Evolutionary conservation across 1,140 invertebrate species (phyloP).

Genomic region (Drosophila lini): DNA sequence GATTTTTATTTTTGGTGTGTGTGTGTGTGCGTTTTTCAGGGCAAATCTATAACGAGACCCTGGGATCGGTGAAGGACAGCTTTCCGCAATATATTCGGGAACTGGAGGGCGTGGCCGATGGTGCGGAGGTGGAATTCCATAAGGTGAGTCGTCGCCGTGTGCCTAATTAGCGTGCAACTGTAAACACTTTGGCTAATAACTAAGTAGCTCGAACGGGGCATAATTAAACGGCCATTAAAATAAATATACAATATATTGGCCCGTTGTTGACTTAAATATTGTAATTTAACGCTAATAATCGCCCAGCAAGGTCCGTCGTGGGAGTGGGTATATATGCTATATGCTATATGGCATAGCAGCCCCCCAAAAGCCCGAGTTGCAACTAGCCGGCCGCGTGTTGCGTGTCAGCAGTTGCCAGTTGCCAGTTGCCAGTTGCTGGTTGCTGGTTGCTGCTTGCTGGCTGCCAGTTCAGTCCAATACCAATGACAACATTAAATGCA

Average conservation of each 20-base stretch:
- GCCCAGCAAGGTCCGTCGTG: conserved; percentile 31
- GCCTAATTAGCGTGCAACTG: conserved; percentile 41
- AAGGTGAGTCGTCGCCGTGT: conserved; percentile 86
- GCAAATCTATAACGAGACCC: conserved; percentile 90
- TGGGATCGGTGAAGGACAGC: conserved; percentile 87
- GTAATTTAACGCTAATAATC: conserved; percentile 44
- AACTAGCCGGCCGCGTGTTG: conserved; percentile 25
- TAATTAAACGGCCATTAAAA: conserved; percentile 66
- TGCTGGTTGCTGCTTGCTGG: too few relatives aligned
- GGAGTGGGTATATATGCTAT: conserved; percentile 41
- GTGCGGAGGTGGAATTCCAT: conserved; percentile 92
- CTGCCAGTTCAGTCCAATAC: conserved; percentile 14
- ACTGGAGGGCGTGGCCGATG: conserved; percentile 93
- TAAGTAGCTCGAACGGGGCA: conserved; percentile 13
- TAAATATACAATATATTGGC: conserved; percentile 50
- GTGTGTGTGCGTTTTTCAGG: conserved; percentile 33
- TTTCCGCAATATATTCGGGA: conserved; percentile 93
- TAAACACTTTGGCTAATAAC: conserved; percentile 26
- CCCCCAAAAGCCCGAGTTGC: conserved; percentile 28
- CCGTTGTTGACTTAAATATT: conserved; percentile 36
- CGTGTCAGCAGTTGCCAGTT: conserved; percentile 31
- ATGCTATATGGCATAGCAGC: background rate
- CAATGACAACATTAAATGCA: conserved; percentile 65
- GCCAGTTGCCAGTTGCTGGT: conserved; percentile 7
- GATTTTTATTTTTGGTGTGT: background rate